Conservation (phyloP, 2,113 vertebrate species). For the Chinchilla lanigera region DNA sequence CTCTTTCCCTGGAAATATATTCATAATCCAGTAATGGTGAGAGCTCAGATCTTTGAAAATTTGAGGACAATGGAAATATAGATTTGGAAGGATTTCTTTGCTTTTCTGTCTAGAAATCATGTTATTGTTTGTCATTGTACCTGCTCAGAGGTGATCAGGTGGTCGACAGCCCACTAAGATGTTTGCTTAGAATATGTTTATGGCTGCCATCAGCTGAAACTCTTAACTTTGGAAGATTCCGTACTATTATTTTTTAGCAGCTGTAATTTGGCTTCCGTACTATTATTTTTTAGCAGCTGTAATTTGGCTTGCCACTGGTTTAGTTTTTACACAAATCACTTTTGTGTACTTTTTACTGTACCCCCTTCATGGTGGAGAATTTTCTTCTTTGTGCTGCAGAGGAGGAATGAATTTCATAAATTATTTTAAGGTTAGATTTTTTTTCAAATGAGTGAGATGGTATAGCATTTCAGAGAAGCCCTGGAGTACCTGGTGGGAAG, state of each 20-base stretch:
- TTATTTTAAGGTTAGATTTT: constrained; percentile 51
- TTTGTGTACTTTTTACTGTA: constrained; percentile 58
- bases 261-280: constrained; percentile 29
- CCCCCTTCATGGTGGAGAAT: constrained; percentile 35
- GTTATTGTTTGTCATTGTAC: not conserved
- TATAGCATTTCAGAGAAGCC: constrained; percentile 6
- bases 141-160: not conserved
- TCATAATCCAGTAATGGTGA: not conserved
- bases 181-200: not conserved
- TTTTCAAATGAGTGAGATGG: not conserved
- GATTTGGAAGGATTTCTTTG: not conserved
- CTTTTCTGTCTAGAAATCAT: not conserved
- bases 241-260: constrained; percentile 53
- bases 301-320: constrained; percentile 42
- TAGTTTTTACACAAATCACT: not conserved
- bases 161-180: not conserved
- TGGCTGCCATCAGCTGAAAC: not conserved
- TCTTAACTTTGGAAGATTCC: constrained; percentile 58
- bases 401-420: constrained; percentile 61
- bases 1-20: constrained; percentile 56
- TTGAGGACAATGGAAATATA: not conserved
- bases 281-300: constrained; percentile 56
- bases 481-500: not conserved
- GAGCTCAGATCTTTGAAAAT: constrained; percentile 46
- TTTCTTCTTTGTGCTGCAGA: constrained; percentile 62